Evolutionary conservation across 2,888 invertebrate species (phyloP), one percentile per base, ranked within the genome.

Genomic region (Heliconius erato): DNA sequence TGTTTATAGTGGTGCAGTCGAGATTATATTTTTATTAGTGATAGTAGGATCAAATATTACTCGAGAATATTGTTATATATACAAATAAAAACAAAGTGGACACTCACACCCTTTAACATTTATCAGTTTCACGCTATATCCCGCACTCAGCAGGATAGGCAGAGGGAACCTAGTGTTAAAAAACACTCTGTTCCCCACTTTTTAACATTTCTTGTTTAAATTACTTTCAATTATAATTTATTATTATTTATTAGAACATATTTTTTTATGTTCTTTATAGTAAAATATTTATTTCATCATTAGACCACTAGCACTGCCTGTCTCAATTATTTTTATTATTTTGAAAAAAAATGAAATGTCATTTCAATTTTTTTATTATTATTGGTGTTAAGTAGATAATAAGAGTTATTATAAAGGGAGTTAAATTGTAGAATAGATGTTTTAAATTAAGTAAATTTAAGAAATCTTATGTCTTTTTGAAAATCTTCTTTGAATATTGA

Each of bases 341-440:
- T 72, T 2, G 14, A 72, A 44, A 44, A 72, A 72, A 72, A 67
- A 32, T 6, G 35, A 44, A 71, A 71, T 16, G 23, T 35, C 23
- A 69, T 35, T 69, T 35, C 35, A 23, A 16, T 72, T 44, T 72
- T 69, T 72, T 44, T 72, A 72, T 72, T 72, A 72, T 72, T 26
- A 44, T 72, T 44, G 71, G 44, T 72, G 44, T 72, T 72, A 26
- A 72, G 71, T 72, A 72, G n/a, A 26, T 71, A 14, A 12, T 72
- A 72, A 72, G 44, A 72, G 71, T 40, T 40, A 40, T 40, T 40
- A 40, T 40, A 40, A 40, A 40, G 40, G 40, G 40, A 40, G 40
- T 72, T 72, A 44, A 72, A 72, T 44, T 72, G 71, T 72, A 72
- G 71, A 26, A 44, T 72, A 72, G 44, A 72, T 72, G 71, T 72